phyloP scores from a whole-genome alignment of 2,797 vertebrate species.

The Parauchenoglanis ngamensis region DNA sequence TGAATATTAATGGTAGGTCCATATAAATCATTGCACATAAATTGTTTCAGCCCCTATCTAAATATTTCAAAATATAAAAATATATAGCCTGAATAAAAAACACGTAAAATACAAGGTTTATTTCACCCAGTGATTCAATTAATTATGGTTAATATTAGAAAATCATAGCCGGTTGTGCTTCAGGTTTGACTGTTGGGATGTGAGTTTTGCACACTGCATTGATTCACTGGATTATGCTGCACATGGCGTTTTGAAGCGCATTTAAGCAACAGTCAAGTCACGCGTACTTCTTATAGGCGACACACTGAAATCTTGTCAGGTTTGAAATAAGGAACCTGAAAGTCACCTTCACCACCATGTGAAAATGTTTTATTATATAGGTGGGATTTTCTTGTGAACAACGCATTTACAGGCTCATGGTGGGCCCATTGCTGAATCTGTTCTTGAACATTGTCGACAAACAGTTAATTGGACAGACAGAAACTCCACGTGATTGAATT shows the following conservation, averaged over 20 bases:
- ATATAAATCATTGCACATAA: neutral
- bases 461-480: conserved; percentile 77
- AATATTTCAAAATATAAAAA: neutral
- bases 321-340: neutral
- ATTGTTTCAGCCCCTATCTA: no score
- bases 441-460: conserved; percentile 52
- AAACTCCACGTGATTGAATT: conserved; percentile 81
- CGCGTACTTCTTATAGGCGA: neutral
- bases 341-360: neutral
- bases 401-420: neutral
- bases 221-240: no score
- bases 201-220: neutral
- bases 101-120: neutral
- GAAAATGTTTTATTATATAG: neutral
- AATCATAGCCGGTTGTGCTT: neutral
- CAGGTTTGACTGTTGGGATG: neutral
- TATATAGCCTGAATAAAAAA: neutral
- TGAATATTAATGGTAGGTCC: neutral
- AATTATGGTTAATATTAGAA: neutral
- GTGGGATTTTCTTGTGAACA: neutral
- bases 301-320: neutral
- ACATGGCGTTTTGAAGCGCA: neutral
- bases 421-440: neutral
- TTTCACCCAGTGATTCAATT: neutral
- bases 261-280: neutral